Base-by-base conservation (phyloP, 2,888 invertebrate genomes). In the Kryphioiulus occultus region DNA sequence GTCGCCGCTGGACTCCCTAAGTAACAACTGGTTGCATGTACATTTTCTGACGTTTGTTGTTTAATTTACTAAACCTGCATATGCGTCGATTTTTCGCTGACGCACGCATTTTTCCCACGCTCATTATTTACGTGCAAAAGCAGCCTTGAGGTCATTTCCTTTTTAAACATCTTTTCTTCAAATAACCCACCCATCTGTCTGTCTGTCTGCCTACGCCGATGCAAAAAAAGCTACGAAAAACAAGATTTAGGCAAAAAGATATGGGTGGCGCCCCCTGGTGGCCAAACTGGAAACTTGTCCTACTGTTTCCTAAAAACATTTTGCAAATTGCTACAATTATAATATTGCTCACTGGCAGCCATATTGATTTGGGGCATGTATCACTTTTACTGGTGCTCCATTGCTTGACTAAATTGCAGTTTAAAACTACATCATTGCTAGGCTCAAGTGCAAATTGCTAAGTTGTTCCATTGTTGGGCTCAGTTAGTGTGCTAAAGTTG, bases 81-180 rank as follows among this genome's bases (percentile, higher is more conserved):
- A n/a, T 42, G 17, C 10, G 47, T 59, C 3, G n/a, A n/a, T 59
- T 68, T 68, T 68, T 68, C 5, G 68, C 68, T 68, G 68, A 68
- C 68, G 22, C 68, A 68, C 9, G 22, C 68, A n/a, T 22, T 68
- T 68, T 68, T 68, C 68, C 68, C 68, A 68, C 68, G 68, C 68
- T 68, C 22, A 68, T 68, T 68, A 68, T 68, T 68, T 26, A 68
- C 22, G 19, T 59, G 59, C 19, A 59, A 59, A 59, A 59, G 26
- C 68, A 26, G 22, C 68, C 68, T 68, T 12, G 9, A 7, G 68
- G 68, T 26, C 68, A 68, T 22, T 26, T 59, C 22, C 26, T 68
- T 68, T 68, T 12, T 10, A 12, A 68, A 68, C 26, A 26, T 68
- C 68, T 68, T 68, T 68, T 68, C 10, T 68, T 12, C 68, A 68